These are phyloP conservation scores for Casuarius casuarius DNA, from an alignment of 2,113 vertebrate species.

Conservation along the genomic window DNA sequence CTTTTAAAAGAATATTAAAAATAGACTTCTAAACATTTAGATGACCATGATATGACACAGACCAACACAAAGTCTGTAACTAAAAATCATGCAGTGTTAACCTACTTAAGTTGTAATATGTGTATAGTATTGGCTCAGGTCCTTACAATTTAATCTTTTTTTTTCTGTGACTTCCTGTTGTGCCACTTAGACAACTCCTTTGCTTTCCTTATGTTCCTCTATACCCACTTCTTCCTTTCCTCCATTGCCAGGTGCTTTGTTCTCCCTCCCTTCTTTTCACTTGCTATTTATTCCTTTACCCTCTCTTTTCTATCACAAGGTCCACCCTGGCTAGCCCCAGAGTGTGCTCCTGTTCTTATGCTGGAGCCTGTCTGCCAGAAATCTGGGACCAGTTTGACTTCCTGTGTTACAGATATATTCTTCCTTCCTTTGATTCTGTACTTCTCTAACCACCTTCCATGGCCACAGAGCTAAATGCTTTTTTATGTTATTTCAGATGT, in stretches of 20 bases:
- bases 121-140: not conserved
- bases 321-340: not conserved
- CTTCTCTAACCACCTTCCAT: not conserved
- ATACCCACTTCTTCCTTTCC: not conserved
- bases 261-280: not conserved
- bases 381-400: not conserved
- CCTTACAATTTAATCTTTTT: not conserved
- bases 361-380: not conserved
- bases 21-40: not conserved
- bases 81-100: not conserved
- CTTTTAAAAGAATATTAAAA: slow-evolving; percentile 11
- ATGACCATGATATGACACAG: not conserved
- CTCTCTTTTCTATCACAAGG: not conserved
- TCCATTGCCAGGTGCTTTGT: not conserved
- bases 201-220: not conserved
- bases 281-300: not conserved
- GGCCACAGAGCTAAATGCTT: not conserved
- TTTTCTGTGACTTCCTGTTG: not conserved
- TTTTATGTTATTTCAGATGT: not conserved
- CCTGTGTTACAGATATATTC: not conserved
- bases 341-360: not conserved
- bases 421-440: not conserved
- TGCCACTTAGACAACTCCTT: not conserved
- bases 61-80: not conserved
- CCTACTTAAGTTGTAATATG: not conserved